Evolutionary conservation across 37 sponge, comb jelly and placozoan species (phyloP).

Genomic region (Hexactinellida sp.): DNA sequence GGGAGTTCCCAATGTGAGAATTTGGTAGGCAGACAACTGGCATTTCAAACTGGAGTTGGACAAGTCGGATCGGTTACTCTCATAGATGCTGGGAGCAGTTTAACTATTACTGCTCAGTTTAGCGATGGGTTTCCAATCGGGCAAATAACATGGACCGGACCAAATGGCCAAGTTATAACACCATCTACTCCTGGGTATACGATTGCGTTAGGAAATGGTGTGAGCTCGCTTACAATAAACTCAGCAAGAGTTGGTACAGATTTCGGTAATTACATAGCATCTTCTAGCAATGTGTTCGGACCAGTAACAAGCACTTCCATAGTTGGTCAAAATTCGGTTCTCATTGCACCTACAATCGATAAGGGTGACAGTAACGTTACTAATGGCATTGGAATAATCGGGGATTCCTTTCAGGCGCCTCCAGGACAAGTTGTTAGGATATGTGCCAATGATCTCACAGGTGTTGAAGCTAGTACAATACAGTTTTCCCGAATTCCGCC

Average conservation of each 20-base stretch:
- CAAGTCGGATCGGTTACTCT: not conserved
- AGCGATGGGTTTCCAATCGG: not conserved
- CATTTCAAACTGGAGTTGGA: not conserved
- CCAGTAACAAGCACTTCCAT: not conserved
- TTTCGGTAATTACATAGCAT: not conserved
- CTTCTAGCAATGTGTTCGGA: conserved; percentile 5
- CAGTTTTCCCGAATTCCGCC: not conserved
- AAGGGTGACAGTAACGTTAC: not conserved
- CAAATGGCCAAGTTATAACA: not conserved
- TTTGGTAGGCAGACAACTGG: not conserved
- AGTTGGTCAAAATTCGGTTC: not conserved
- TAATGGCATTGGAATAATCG: not conserved
- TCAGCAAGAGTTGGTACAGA: not conserved
- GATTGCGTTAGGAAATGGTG: not conserved
- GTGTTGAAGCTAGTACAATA: not conserved
- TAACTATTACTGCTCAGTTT: not conserved
- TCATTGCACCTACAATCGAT: not conserved
- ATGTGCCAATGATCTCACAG: not conserved
- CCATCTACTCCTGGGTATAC: not conserved
- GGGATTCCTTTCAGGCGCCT: not conserved
- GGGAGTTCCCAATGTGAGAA: not conserved
- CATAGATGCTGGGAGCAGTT: not conserved
- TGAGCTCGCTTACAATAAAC: not conserved
- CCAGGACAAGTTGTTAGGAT: not conserved
- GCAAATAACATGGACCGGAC: not conserved